Conservation (phyloP, 2,797 vertebrate genomes). For the Mergus octosetaceus region DNA sequence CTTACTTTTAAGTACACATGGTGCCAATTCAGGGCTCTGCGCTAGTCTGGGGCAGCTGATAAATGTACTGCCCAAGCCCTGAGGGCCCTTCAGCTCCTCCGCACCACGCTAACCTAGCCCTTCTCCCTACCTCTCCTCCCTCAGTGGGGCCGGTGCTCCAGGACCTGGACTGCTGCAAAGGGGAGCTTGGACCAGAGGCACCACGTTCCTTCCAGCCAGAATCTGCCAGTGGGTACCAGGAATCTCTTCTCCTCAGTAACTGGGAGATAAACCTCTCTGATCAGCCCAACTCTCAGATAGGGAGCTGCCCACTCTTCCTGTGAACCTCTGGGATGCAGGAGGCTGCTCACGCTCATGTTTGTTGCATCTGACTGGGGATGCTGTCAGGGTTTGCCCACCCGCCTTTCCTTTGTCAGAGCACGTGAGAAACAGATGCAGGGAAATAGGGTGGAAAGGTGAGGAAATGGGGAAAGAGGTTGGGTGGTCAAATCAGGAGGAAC, state of each 20-base stretch:
- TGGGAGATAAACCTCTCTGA: neutral
- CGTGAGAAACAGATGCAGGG: neutral
- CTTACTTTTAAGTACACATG: neutral
- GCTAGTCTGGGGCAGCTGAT: neutral
- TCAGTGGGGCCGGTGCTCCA: accelerated
- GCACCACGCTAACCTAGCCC: neutral
- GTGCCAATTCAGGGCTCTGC: neutral
- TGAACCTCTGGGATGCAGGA: neutral
- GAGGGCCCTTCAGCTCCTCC: neutral
- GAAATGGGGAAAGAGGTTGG: neutral
- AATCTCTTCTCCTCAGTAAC: neutral
- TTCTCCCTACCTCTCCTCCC: neutral
- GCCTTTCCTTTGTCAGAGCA: neutral
- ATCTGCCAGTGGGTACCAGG: neutral
- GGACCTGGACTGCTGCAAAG: accelerated
- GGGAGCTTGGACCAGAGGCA: neutral
- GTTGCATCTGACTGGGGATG: neutral
- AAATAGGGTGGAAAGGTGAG: neutral
- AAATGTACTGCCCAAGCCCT: neutral
- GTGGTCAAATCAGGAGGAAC: neutral
- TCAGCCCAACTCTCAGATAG: accelerated
- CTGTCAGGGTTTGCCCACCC: neutral
- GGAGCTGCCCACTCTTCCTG: neutral
- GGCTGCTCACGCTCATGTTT: accelerated
- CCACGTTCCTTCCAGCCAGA: neutral